Base-by-base conservation (phyloP, 2,113 vertebrate species). In the Cricetomys ansorgei region DNA sequence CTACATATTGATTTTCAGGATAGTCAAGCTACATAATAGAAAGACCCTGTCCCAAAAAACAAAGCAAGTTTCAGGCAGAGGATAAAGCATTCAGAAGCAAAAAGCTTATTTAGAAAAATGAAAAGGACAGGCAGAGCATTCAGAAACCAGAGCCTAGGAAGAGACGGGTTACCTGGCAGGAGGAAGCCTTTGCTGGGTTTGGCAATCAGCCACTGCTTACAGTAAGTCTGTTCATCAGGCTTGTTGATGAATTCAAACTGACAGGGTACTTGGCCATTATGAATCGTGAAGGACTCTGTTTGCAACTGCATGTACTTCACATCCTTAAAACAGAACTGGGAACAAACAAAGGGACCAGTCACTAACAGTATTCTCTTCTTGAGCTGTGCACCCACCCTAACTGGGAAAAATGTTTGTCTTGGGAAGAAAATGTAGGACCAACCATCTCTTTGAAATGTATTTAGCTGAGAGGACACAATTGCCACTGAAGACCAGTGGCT, bases 221-320 rank as follows among this genome's bases (percentile, higher is more conserved):
- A 99, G 97, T 99, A 99, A 6, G 98, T 98, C 0, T 94, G 0
- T 94, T 99, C 99, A 25, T 99, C 99, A 15, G 99, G 99, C 97
- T 99, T 99, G 98, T 89, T 99, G 97, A 99, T 99, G 91, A 99
- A 99, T 96, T 99, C 99, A 17, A 99, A 99, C 96, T 99, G 99
- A 97, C 99, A 99, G 2, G 99, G 99, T 70, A 99, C 99, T 97
- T 99, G 99, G 23, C 99, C 99, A 31, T 99, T 99, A 76, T 95
- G 95, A 94, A 99, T 98, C 34, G 98, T 99, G 64, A 99, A 97
- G 25, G 98, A 99, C 91, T 99, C 96, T 0, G 99, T 98, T 88
- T 99, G 99, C 88, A 99, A 98, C 96, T 99, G 99, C 99, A 99
- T 99, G 98, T 99, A 99, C 98, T 99, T 99, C 91, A 99, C 99